phyloP scores from a whole-genome alignment of 2,797 vertebrate species.

The Calcarius lapponicus region DNA sequence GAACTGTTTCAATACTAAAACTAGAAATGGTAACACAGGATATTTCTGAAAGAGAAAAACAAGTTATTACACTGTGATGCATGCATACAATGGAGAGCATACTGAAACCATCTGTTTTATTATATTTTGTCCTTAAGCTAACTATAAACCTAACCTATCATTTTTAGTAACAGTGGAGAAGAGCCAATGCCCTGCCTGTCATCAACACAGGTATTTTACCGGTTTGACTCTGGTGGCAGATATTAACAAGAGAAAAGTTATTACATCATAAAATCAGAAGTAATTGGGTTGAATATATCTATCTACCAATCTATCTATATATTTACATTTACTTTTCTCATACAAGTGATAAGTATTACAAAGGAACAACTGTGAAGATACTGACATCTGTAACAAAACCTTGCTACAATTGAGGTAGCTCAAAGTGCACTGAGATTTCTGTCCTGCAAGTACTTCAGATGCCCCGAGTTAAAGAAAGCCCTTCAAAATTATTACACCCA shows the following conservation, averaged over 20 bases:
- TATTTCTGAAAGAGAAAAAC: conserved; percentile 86
- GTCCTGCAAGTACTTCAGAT: neutral
- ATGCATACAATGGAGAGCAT: neutral
- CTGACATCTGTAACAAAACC: neutral
- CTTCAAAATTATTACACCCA: neutral
- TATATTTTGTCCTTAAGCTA: neutral
- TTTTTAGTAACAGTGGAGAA: neutral
- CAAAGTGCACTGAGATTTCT: neutral
- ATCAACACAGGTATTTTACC: neutral
- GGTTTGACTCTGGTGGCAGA: neutral
- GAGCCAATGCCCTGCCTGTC: neutral
- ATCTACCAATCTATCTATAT: too few relatives aligned
- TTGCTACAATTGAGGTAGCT: neutral
- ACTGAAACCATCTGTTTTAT: neutral
- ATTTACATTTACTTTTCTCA: neutral
- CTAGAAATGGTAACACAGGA: conserved; percentile 94
- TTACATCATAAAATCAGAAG: neutral
- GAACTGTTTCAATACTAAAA: conserved; percentile 98
- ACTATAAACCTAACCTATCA: neutral
- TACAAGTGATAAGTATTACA: neutral
- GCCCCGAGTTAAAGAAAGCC: neutral
- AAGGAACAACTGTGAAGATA: neutral
- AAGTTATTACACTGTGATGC: neutral
- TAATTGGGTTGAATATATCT: neutral
- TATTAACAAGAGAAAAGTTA: neutral